Conservation (phyloP, 2,888 invertebrate genomes). For the Theretra japonica region DNA sequence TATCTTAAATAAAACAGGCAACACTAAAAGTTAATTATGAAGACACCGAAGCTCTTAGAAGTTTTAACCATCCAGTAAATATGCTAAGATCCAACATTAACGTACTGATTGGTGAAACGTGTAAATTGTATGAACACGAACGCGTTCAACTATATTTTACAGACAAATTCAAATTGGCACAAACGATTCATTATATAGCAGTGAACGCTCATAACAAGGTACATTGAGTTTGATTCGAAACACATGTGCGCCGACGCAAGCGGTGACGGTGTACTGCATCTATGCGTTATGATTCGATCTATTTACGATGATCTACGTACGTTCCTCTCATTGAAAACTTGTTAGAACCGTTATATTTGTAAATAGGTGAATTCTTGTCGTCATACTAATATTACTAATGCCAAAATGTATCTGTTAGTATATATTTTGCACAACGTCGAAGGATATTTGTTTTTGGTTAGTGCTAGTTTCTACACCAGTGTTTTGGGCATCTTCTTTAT, state of each 20-base stretch:
- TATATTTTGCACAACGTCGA: no score
- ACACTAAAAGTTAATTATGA: background rate
- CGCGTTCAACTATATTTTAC: conserved; percentile 38
- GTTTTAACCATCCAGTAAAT: background rate
- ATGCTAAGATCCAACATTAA: background rate
- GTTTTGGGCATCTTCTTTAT: no score
- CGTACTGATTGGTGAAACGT: conserved; percentile 19
- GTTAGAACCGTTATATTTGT: background rate
- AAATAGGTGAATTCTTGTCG: background rate
- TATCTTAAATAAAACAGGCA: background rate
- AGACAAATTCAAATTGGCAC: conserved; percentile 46
- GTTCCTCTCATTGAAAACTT: conserved; percentile 7
- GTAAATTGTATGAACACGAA: conserved; percentile 34
- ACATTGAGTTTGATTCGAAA: conserved; percentile 57
- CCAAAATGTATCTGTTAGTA: no score
- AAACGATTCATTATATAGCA: conserved; percentile 51
- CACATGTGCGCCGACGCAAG: conserved; percentile 51
- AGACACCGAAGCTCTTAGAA: background rate
- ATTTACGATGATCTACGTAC: conserved; percentile 37
- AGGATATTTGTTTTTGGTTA: no score
- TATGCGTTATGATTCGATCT: conserved; percentile 39
- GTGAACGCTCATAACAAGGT: conserved; percentile 50
- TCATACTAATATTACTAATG: background rate
- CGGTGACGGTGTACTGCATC: conserved; percentile 35
- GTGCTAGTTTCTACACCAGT: no score